These are phyloP conservation scores for Sinocyclocheilus grahami DNA, from an alignment of 2,113 vertebrate genomes.

Conservation along the genomic window DNA sequence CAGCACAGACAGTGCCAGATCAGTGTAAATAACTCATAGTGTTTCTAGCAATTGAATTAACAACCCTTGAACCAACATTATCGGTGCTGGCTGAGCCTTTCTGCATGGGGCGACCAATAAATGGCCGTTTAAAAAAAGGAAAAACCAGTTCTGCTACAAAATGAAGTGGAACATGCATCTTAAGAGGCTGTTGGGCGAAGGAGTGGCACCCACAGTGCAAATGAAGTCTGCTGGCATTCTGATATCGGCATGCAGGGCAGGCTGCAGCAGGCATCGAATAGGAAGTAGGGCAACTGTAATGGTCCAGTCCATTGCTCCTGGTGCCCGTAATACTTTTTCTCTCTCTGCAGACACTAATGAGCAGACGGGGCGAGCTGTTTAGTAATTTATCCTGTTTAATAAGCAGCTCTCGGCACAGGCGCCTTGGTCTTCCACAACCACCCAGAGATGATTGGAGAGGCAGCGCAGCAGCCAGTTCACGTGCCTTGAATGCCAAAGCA, in stretches of 20 bases:
- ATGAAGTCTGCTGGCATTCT: conserved; percentile 26
- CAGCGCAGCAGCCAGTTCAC: conserved; percentile 56
- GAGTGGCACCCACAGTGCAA: conserved; percentile 27
- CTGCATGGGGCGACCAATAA: conserved; percentile 53
- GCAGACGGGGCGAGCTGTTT: conserved; percentile 68
- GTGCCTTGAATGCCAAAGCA: conserved; percentile 66
- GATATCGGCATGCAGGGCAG: not conserved
- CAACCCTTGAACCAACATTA: conserved; percentile 63
- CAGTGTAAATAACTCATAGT: conserved; percentile 69
- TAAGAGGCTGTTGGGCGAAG: conserved; percentile 37
- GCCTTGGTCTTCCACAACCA: conserved; percentile 61
- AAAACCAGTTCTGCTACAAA: conserved; percentile 50
- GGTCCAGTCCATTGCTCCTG: conserved; percentile 60
- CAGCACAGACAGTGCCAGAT: conserved; percentile 61
- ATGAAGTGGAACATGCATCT: conserved; percentile 46
- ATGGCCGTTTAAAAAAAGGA: conserved; percentile 44
- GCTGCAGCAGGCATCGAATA: not conserved
- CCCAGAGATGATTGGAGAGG: conserved; percentile 69
- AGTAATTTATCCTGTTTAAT: conserved; percentile 78
- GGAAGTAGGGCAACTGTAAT: conserved; percentile 67
- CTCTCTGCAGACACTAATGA: conserved; percentile 68
- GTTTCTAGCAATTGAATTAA: conserved; percentile 67
- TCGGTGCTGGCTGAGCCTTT: conserved; percentile 55
- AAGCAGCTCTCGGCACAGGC: conserved; percentile 66
- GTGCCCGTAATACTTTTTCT: conserved; percentile 54